Base-by-base conservation (phyloP, 2,888 invertebrate genomes). In the Plutella xylostella region DNA sequence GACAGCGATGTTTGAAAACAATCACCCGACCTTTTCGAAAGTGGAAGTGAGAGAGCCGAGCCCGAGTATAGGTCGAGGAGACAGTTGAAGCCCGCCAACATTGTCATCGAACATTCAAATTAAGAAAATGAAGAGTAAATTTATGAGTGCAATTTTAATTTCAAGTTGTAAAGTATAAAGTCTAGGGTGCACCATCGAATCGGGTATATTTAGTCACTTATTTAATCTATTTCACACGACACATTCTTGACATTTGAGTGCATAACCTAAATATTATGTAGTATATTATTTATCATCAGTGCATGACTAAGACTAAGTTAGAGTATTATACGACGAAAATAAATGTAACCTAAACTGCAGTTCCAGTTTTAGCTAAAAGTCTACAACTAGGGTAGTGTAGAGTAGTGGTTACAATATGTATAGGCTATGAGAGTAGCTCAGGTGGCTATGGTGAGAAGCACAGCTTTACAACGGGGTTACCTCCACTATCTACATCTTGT, bases 81-180 rank as follows among this genome's bases (percentile, higher is more conserved):
- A 14, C 17, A 44, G 48, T 47, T 58, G 60, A 63, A 60, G 62
- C 59, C 62, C 61, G 64, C 66, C 73, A 72, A 78, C 75, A 77
- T 72, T 70, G 62, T 78, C 82, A 83, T 83, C 82, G 80, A 83
- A 83, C 82, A 82, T 82, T 82, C 82, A 82, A 79, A 67, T 53
- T 30, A 12, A 31, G 20, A 43, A 6, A 14, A 37, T 37, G 34
- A 5, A 12, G 6, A 21, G 19, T 15, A 41, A 6, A n/a, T 35
- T 37, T 12, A 43, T 15, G 21, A 21, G 42, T 22, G 42, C 19
- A 42, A 31, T 14, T n/a, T 15, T 15, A 34, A 15, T 34, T 34
- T 20, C 41, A 15, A 21, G 17, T 19, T 3, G 2, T 25, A 18
- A 22, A 22, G 22, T 19, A 1, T 39, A 20, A 3, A 37, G 17